Conservation (phyloP, 2,888 invertebrate species). For the Coelinius sp. region DNA sequence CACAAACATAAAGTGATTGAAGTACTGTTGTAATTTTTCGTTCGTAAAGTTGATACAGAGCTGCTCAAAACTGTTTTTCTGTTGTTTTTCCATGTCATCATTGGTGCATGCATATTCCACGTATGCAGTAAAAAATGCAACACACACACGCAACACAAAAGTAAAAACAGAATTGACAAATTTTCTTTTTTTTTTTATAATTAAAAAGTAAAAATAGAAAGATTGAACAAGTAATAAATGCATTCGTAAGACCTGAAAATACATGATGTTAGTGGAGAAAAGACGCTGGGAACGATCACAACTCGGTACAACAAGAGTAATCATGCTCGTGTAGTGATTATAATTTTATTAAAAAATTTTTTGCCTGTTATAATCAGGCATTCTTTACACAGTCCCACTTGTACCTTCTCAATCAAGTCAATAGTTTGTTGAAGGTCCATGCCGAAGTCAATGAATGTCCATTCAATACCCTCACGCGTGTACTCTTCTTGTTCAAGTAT, state of each 20-base stretch:
- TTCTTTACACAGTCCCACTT: conserved; percentile 39
- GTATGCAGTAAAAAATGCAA: conserved; percentile 51
- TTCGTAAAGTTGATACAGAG: conserved; percentile 97
- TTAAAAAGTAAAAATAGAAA: not conserved
- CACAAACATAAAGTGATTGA: conserved; percentile 97
- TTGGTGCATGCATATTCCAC: conserved; percentile 42
- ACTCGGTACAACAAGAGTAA: conserved; percentile 39
- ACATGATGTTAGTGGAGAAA: conserved; percentile 15
- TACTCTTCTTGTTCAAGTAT: conserved; percentile 85
- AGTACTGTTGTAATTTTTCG: conserved; percentile 95
- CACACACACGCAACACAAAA: conserved; percentile 50
- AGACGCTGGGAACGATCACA: conserved; percentile 22
- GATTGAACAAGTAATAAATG: not conserved
- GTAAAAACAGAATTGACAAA: conserved; percentile 33
- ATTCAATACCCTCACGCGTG: conserved; percentile 81
- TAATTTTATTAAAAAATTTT: conserved; percentile 30
- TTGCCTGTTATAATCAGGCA: conserved; percentile 43
- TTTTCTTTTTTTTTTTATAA: not conserved
- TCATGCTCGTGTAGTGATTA: conserved; percentile 54
- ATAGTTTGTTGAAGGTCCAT: conserved; percentile 87
- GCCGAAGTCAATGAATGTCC: conserved; percentile 86
- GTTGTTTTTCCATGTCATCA: conserved; percentile 51
- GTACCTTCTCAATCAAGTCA: conserved; percentile 85
- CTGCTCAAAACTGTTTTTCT: conserved; percentile 96
- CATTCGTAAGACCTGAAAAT: conserved; percentile 16